Conservation (phyloP, 2,113 vertebrate genomes). For the Papio anubis region DNA sequence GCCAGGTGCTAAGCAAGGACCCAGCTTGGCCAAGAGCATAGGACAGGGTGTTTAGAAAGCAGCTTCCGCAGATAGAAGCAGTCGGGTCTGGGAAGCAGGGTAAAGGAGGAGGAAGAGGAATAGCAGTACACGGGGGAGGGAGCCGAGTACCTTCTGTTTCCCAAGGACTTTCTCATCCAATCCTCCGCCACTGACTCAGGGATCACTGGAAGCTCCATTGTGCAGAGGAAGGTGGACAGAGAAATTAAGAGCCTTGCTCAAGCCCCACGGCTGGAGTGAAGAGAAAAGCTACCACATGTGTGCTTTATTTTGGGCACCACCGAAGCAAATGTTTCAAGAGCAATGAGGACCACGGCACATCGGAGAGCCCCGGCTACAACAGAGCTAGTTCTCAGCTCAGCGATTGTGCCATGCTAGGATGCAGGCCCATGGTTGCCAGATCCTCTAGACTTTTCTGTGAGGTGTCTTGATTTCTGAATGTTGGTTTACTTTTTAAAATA, state of each 20-base stretch:
- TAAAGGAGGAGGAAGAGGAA: not conserved
- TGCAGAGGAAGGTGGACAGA: not conserved
- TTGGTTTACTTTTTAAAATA: not conserved
- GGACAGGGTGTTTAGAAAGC: not conserved
- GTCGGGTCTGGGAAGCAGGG: not conserved
- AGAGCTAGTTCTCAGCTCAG: not conserved
- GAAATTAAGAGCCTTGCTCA: not conserved
- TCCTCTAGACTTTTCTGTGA: not conserved
- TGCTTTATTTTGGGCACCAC: not conserved
- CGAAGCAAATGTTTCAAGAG: too few relatives aligned
- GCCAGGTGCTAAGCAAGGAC: not conserved
- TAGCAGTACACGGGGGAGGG: accelerated
- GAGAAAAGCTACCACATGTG: accelerated
- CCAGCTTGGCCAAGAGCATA: not conserved
- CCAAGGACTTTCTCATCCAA: not conserved
- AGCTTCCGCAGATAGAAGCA: not conserved
- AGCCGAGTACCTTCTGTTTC: not conserved
- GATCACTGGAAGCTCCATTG: not conserved
- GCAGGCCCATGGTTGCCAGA: accelerated
- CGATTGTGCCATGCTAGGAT: not conserved
- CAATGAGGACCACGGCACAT: accelerated
- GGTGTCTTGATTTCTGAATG: not conserved
- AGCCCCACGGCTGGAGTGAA: not conserved
- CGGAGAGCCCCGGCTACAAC: accelerated
- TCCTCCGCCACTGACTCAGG: not conserved